A percentile compares a stretch with the other conserved stretches of the same genome.
These are phyloP conservation scores for Panonychus citri DNA, from an alignment of 1,140 invertebrate genomes.

Conservation along the genomic window DNA sequence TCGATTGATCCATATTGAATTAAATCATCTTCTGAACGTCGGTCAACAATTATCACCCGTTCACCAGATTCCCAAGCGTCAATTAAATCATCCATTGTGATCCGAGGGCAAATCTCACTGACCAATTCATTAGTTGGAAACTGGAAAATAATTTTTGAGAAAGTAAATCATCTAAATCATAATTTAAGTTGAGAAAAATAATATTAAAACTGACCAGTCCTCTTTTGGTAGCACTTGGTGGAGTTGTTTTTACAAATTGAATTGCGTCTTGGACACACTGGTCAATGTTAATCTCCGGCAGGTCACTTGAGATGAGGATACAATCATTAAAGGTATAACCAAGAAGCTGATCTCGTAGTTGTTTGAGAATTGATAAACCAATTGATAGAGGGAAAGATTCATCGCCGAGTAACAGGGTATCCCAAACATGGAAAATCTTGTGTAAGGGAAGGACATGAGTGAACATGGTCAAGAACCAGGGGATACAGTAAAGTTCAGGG, in stretches of 20 bases:
- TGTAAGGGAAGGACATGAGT: slow-evolving; percentile 88
- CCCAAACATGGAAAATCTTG: slow-evolving; percentile 95
- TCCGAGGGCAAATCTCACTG: slow-evolving; percentile 46
- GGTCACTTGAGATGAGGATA: slow-evolving; percentile 83
- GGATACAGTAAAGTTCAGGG: slow-evolving; percentile 95
- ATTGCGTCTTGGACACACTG: slow-evolving; percentile 69
- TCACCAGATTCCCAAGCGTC: slow-evolving; percentile 31
- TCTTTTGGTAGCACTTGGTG: slow-evolving; percentile 29
- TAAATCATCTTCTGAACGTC: background rate
- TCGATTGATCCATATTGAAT: background rate
- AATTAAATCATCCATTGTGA: slow-evolving; percentile 60
- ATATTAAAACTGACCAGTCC: slow-evolving; percentile 4
- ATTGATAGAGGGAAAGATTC: slow-evolving; percentile 83
- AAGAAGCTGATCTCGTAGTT: slow-evolving; percentile 49
- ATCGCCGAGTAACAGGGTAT: slow-evolving; percentile 75
- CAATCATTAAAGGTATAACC: slow-evolving; percentile 89
- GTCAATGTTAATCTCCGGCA: slow-evolving; percentile 93
- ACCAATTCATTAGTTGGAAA: slow-evolving; percentile 36
- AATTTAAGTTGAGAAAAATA: too few species aligned
- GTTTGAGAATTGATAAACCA: slow-evolving; percentile 72
- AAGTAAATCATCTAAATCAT: too few species aligned
- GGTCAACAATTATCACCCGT: background rate
- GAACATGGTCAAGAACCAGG: slow-evolving; percentile 94
- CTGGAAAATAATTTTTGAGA: slow-evolving; percentile 37
- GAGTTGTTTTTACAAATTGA: slow-evolving; percentile 58